A percentile compares a stretch with the other conserved stretches of the same genome.
Conservation (phyloP, 2,113 vertebrate species). For the Propithecus coquereli region DNA sequence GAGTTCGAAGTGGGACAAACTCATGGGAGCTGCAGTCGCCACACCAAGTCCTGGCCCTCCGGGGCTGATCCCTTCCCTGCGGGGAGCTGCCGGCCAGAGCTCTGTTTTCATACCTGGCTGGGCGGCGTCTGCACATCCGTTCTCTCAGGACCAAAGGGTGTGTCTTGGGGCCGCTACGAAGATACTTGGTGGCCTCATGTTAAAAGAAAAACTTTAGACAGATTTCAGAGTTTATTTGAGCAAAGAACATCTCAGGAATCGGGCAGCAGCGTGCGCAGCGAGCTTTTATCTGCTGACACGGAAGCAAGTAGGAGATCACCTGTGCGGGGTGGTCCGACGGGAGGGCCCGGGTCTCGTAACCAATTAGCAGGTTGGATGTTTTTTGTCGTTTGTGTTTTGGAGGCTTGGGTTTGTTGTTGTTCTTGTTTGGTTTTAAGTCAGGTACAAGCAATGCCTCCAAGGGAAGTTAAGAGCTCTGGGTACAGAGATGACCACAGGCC, state of each 20-base stretch:
- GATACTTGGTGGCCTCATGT: neutral
- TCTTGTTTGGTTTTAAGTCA: too few relatives aligned
- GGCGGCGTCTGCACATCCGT: neutral
- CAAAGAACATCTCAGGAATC: neutral
- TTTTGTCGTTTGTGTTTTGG: too few relatives aligned
- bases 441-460: too few relatives aligned
- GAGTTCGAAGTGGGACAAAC: neutral
- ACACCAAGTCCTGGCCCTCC: neutral
- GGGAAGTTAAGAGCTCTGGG: too few relatives aligned
- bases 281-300: too few relatives aligned
- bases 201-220: neutral
- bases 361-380: too few relatives aligned
- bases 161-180: neutral
- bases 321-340: too few relatives aligned
- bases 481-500: too few relatives aligned
- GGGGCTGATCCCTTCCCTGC: neutral
- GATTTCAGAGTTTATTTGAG: neutral
- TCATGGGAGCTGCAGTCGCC: neutral
- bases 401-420: too few relatives aligned
- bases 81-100: neutral
- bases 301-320: too few relatives aligned
- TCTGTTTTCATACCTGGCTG: neutral
- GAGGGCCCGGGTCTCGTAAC: too few relatives aligned
- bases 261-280: too few relatives aligned
- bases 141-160: neutral